Percentiles rank a stretch among this genome's conserved stretches.
Conservation (phyloP, 2,888 invertebrate genomes). For the Heliconius hortense region DNA sequence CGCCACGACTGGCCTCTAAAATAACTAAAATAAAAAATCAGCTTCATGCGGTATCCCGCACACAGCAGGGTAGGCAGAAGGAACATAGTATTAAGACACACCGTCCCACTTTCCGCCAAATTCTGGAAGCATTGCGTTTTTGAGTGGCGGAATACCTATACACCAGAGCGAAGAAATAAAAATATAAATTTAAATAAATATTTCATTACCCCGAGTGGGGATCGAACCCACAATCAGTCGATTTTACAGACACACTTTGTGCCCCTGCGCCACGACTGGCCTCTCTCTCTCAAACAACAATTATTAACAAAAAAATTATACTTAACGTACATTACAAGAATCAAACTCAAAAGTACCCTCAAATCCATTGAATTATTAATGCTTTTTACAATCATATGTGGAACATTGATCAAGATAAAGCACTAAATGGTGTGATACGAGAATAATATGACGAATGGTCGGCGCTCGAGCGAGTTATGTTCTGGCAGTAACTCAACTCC, state of each 20-base stretch:
- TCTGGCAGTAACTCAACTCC: slow-evolving; percentile 40
- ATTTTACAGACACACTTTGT: too few relatives aligned
- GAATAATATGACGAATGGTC: slow-evolving; percentile 41
- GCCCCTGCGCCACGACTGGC: not conserved
- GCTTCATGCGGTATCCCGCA: too few relatives aligned
- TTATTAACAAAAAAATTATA: not conserved
- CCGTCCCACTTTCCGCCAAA: too few relatives aligned
- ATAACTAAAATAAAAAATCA: too few relatives aligned
- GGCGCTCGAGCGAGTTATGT: slow-evolving; percentile 30
- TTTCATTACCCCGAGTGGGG: not conserved
- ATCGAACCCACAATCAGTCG: not conserved
- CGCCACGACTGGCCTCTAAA: too few relatives aligned
- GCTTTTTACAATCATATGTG: slow-evolving; percentile 37
- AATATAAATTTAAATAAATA: not conserved
- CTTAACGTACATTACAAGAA: slow-evolving; percentile 1
- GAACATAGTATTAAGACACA: too few relatives aligned
- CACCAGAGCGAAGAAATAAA: not conserved
- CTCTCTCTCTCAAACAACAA: not conserved
- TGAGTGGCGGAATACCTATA: too few relatives aligned
- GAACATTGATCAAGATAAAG: slow-evolving; percentile 38
- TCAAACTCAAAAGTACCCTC: slow-evolving; percentile 2
- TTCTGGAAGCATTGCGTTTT: too few relatives aligned
- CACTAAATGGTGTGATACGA: slow-evolving; percentile 34
- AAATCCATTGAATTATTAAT: slow-evolving; percentile 38
- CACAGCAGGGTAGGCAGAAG: too few relatives aligned